Base-by-base conservation (phyloP, 2,797 vertebrate genomes). In the Coluber constrictor region DNA sequence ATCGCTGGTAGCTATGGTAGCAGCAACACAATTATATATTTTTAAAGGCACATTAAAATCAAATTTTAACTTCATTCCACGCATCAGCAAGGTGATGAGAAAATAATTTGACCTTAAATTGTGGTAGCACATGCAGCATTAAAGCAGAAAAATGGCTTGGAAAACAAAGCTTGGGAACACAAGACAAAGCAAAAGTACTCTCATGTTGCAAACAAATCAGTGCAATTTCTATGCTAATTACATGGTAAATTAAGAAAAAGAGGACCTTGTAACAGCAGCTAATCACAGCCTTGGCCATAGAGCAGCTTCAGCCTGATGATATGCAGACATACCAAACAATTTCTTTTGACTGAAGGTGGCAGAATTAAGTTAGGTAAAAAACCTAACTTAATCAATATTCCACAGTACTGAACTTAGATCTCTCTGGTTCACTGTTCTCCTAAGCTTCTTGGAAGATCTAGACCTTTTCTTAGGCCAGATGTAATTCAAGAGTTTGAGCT, bases 341-440 rank as follows among this genome's bases (percentile, higher is more conserved):
- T 98, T 97, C 97, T 96, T 96, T 96, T 97, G 98, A 97, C 97
- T 97, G 98, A 98, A 97, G 97, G 97, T 97, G 95, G 94, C 93
- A 94, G 96, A 97, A 97, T 95, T 94, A 97, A 98, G 97, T 95
- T 93, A 92, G 89, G 96, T 93, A 94, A 95, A 94, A 96, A 97
- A 96, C 89, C 20, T 25, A 43, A 25, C 47, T 47, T 2, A 47
- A 83, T 25, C 37, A 83, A 47, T 47, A 47, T 83, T 47, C 74
- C 20, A 37, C 70, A 74, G 32, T 9, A 74, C 32, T 37, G 70
- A 74, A 8, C 32, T 18, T 32, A 74, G 32, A 74, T 20, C 70
- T 74, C 32, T 37, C 16, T 37, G 32, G 70, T 37, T 74, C n/a
- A 74, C 15, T 3, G 32, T 37, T 37, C 32, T 37, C 10, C 37